Evolutionary conservation across 2,888 invertebrate genomes (phyloP), one percentile per base, ranked within the genome.

Genomic region (Drosophila nigritarsus): DNA sequence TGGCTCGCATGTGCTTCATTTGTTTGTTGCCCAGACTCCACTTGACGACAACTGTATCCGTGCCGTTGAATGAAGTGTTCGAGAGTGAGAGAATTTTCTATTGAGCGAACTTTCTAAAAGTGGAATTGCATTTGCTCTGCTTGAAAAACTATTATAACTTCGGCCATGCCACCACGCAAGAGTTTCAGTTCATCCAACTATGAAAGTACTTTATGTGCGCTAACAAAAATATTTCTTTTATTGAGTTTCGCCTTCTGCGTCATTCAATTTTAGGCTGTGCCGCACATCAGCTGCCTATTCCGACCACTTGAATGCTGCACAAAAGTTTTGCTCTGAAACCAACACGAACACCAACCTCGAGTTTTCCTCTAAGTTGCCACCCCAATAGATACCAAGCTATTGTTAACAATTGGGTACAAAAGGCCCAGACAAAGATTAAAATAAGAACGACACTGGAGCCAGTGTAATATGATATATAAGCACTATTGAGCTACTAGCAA

Each of bases 181-280:
- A 71, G 71, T 79, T 66, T 82, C 72, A 73, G 68, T 86, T 86
- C 85, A 86, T 80, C 85, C 85, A 86, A 86, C 90, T 85, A 85
- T 85, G 78, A 85, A 86, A 89, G 85, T 86, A 86, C 85, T 86
- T 86, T 86, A 86, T 89, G 85, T 84, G 77, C 85, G 88, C 85
- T 87, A 89, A 87, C 90, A 87, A 89, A 86, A 86, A 86, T 86
- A 86, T 86, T 86, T 86, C 85, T 86, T 86, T 89, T 89, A 86
- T 86, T 86, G 85, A 86, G 85, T 86, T 89, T 81, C 69, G 48
- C 72, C 71, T 50, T 54, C 36, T 58, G 67, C 65, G 45, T 63
- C 68, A 72, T 63, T 80, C 78, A 81, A 80, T 78, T 80, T 78
- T 78, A 77, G 81, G 81, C 81, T 64, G 50, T 61, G 73, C 65